Percentiles rank a stretch among this genome's conserved stretches.
Evolutionary conservation across 2,888 invertebrate species (phyloP).

Genomic region (Lasioglossum villosulum): DNA sequence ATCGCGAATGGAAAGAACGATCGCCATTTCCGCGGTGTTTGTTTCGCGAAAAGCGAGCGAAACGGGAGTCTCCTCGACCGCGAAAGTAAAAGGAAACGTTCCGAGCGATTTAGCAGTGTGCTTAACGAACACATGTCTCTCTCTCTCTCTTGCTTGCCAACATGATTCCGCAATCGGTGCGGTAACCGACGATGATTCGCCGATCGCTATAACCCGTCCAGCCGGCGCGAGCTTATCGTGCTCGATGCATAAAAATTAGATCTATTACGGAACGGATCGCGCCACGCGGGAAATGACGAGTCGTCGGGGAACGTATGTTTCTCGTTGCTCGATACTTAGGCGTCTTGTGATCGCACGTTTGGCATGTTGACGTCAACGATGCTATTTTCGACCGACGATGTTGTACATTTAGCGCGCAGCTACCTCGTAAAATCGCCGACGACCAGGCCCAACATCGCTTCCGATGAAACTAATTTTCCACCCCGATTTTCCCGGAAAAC

Average conservation of each 20-base stretch:
- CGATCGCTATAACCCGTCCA: not conserved
- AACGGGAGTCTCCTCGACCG: not conserved
- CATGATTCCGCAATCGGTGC: not conserved
- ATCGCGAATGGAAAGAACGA: not conserved
- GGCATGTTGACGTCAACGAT: slow-evolving; percentile 74
- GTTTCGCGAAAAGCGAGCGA: not conserved
- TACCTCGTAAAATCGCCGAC: slow-evolving; percentile 53
- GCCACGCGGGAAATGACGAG: not conserved
- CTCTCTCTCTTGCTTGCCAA: not conserved
- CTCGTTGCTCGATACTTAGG: slow-evolving; percentile 32
- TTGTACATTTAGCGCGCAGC: slow-evolving; percentile 61
- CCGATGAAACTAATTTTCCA: not conserved
- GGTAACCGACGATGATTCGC: not conserved
- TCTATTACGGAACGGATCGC: not conserved
- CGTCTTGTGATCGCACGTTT: slow-evolving; percentile 54
- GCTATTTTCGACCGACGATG: slow-evolving; percentile 72
- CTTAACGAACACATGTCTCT: not conserved
- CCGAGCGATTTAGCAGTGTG: not conserved
- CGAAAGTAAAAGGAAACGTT: slow-evolving; percentile 18
- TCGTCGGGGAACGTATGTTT: slow-evolving; percentile 12
- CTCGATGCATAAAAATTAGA: not conserved
- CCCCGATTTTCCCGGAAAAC: not conserved
- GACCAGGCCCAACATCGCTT: slow-evolving; percentile 9
- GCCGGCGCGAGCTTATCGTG: not conserved
- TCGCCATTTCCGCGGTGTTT: not conserved